Evolutionary conservation across 2,888 invertebrate genomes (phyloP).

Genomic region (Hydraecia micacea): DNA sequence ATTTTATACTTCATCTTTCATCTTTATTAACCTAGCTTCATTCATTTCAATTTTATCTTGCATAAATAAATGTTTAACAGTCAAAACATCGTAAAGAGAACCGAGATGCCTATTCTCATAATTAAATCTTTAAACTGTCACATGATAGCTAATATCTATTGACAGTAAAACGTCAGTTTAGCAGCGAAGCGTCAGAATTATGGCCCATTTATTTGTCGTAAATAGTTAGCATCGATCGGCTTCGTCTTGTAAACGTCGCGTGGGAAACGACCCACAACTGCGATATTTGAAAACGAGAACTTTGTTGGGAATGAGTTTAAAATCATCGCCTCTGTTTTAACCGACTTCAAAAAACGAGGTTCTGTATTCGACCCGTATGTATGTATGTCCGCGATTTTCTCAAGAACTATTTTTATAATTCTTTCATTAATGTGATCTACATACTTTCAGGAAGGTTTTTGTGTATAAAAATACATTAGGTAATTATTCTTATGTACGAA

Average conservation of each 20-base stretch:
- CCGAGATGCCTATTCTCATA: conserved; percentile 57
- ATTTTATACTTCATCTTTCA: background rate
- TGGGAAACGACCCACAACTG: conserved; percentile 45
- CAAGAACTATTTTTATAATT: no score
- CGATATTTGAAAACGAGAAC: conserved; percentile 30
- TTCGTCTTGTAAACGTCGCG: conserved; percentile 63
- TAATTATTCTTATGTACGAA: no score
- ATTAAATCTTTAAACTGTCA: conserved; percentile 62
- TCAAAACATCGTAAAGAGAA: conserved; percentile 48
- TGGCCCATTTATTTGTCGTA: conserved; percentile 68
- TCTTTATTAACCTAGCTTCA: background rate
- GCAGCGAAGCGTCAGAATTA: conserved; percentile 62
- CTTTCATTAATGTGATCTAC: no score
- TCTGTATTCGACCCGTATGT: no score
- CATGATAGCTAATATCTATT: conserved; percentile 63
- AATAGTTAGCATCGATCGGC: conserved; percentile 67
- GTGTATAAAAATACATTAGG: no score
- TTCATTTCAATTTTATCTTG: conserved; percentile 11
- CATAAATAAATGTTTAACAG: conserved; percentile 45
- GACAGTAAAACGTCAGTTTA: conserved; percentile 62
- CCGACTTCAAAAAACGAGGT: no score
- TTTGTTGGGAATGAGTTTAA: conserved; percentile 52
- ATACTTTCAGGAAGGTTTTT: no score
- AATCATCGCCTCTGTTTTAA: conserved; percentile 22
- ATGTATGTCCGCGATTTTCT: no score